Conservation (phyloP, 2,113 vertebrate species). For the Oryzias melastigma region DNA sequence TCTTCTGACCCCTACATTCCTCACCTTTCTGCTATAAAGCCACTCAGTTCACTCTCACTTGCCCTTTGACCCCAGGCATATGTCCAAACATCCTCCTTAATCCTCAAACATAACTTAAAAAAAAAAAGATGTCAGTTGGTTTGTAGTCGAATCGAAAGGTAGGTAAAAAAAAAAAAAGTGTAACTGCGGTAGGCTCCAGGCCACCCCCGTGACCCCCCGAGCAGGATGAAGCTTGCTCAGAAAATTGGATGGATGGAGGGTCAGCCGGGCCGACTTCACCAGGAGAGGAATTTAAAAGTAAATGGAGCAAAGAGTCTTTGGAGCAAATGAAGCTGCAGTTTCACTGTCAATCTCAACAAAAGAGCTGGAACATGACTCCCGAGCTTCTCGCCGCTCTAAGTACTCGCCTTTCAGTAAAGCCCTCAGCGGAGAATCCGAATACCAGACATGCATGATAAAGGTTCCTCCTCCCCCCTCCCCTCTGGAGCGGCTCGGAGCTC, state of each 20-base stretch:
- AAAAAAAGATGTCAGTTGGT: conserved; percentile 36
- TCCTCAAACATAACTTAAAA: conserved; percentile 39
- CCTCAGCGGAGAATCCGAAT: conserved; percentile 56
- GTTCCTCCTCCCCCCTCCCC: conserved; percentile 26
- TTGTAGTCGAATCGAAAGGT: conserved; percentile 1
- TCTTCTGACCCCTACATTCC: conserved; percentile 68
- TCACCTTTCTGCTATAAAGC: conserved; percentile 58
- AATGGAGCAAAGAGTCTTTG: neutral
- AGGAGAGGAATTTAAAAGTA: neutral
- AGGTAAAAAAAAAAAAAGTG: too few relatives aligned
- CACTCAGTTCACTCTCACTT: conserved; percentile 39
- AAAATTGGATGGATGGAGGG: too few relatives aligned
- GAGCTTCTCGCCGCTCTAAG: conserved; percentile 35
- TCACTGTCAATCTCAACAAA: conserved; percentile 43
- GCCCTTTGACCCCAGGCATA: conserved; percentile 62
- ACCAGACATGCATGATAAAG: conserved; percentile 64
- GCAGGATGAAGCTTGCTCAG: too few relatives aligned
- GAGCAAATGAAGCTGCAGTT: conserved; percentile 12
- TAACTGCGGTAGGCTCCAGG: too few relatives aligned
- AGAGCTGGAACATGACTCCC: conserved; percentile 45
- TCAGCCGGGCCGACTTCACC: too few relatives aligned
- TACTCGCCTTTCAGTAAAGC: conserved; percentile 57
- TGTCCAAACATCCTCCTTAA: conserved; percentile 70
- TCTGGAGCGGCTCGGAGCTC: conserved; percentile 27
- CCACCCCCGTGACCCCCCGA: too few relatives aligned